These are phyloP conservation scores for Volucella inanis DNA, from an alignment of 2,888 invertebrate genomes.

Conservation along the genomic window DNA sequence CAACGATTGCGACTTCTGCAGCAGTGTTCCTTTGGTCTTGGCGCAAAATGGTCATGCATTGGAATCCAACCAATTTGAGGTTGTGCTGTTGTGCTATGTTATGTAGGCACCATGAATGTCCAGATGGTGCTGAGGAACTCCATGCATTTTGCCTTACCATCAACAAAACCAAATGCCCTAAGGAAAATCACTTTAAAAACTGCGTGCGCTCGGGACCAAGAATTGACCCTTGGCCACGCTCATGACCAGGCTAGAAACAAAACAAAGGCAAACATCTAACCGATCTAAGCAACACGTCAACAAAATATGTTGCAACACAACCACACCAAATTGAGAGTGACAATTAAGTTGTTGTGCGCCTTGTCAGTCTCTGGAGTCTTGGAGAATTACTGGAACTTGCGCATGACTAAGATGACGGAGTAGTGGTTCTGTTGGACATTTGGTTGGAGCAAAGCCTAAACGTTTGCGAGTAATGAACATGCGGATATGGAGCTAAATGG, in stretches of 20 bases:
- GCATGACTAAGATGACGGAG: slow-evolving; percentile 70
- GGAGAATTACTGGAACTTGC: slow-evolving; percentile 52
- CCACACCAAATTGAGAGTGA: slow-evolving; percentile 74
- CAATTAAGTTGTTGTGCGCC: slow-evolving; percentile 72
- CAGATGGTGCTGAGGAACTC: slow-evolving; percentile 41
- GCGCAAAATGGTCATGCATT: slow-evolving; percentile 35
- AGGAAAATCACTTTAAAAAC: slow-evolving; percentile 2
- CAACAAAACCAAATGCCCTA: slow-evolving; percentile 52
- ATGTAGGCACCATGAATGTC: slow-evolving; percentile 25
- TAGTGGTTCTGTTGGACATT: slow-evolving; percentile 51
- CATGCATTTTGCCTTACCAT: slow-evolving; percentile 34
- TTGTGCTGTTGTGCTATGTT: slow-evolving; percentile 1
- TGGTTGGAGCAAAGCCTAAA: slow-evolving; percentile 41
- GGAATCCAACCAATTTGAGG: slow-evolving; percentile 56
- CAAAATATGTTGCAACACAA: slow-evolving; percentile 35
- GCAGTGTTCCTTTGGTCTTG: slow-evolving; percentile 20
- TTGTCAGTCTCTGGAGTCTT: slow-evolving; percentile 49
- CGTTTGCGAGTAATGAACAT: slow-evolving; percentile 55
- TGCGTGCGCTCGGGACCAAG: slow-evolving; percentile 9
- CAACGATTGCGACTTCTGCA: slow-evolving; percentile 10
- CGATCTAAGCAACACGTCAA: not conserved
- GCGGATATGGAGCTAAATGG: slow-evolving; percentile 43
- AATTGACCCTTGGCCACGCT: slow-evolving; percentile 62
- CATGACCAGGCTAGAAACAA: too few species aligned
- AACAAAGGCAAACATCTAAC: slow-evolving; percentile 8